Evolutionary conservation across 1,140 invertebrate species (phyloP).

Genomic region (Diplogasteroides magnus): DNA sequence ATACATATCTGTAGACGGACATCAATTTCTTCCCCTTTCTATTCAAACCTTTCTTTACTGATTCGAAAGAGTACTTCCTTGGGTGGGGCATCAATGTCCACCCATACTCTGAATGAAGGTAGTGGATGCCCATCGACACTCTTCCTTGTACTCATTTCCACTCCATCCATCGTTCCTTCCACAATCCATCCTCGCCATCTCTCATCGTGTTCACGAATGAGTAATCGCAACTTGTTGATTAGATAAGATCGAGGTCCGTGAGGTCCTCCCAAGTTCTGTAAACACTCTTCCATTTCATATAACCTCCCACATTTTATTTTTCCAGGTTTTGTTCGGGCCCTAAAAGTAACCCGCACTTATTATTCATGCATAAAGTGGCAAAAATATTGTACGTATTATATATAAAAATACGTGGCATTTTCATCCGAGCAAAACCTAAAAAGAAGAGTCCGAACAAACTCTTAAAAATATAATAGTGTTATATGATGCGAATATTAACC

Average conservation of each 20-base stretch:
- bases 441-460: too few relatives aligned
- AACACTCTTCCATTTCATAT: slow-evolving; percentile 5
- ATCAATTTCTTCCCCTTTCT: neutral
- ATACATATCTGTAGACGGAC: slow-evolving; percentile 7
- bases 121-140: slow-evolving; percentile 17
- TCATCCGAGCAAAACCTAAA: neutral
- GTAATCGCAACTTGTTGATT: slow-evolving; percentile 11
- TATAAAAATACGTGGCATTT: neutral
- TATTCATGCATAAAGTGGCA: neutral
- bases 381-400: neutral
- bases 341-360: neutral
- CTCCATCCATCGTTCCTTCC: slow-evolving; percentile 18
- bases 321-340: neutral
- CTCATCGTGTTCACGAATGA: slow-evolving; percentile 18
- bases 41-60: slow-evolving; percentile 15
- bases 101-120: slow-evolving; percentile 15
- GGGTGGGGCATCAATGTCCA: slow-evolving; percentile 20
- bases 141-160: slow-evolving; percentile 16
- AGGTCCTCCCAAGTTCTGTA: slow-evolving; percentile 14
- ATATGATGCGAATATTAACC: too few relatives aligned
- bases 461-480: too few relatives aligned
- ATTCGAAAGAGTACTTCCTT: slow-evolving; percentile 21
- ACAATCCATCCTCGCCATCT: slow-evolving; percentile 23
- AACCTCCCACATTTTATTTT: neutral
- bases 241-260: slow-evolving; percentile 18